Conservation (phyloP, 2,113 vertebrate species). For the Lampris incognitus region DNA sequence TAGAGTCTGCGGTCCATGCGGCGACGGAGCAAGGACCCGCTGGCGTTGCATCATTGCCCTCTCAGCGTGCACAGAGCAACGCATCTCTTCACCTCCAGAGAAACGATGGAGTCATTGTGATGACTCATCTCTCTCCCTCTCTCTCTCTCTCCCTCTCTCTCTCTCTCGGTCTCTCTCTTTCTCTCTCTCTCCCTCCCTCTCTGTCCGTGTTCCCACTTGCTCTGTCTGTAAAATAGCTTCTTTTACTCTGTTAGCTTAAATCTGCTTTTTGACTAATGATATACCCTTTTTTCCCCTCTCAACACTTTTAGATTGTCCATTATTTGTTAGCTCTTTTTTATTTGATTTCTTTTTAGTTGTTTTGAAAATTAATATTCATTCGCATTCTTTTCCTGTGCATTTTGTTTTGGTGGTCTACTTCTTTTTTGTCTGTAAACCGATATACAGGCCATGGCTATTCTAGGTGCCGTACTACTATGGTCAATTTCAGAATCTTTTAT, state of each 20-base stretch:
- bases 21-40: slow-evolving; percentile 67
- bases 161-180: neutral
- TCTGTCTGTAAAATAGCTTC: slow-evolving; percentile 14
- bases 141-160: neutral
- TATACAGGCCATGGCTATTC: neutral
- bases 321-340: slow-evolving; percentile 11
- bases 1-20: slow-evolving; percentile 63
- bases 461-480: neutral
- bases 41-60: slow-evolving; percentile 61
- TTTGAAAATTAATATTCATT: neutral
- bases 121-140: slow-evolving; percentile 17
- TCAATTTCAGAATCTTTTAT: slow-evolving; percentile 8
- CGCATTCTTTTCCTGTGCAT: neutral
- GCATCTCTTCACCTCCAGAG: slow-evolving; percentile 60
- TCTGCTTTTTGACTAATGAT: slow-evolving; percentile 46
- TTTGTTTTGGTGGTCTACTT: neutral
- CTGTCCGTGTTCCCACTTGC: neutral
- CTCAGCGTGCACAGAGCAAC: slow-evolving; percentile 62
- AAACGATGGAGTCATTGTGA: slow-evolving; percentile 43
- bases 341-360: neutral
- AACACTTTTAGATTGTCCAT: slow-evolving; percentile 1
- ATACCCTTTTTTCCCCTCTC: slow-evolving; percentile 17
- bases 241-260: slow-evolving; percentile 8
- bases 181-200: neutral
- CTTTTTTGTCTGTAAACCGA: slow-evolving; percentile 6